A percentile compares a stretch with the other conserved stretches of the same genome.
phyloP scores from a whole-genome alignment of 1,140 invertebrate genomes.

The Telenomus remus region DNA sequence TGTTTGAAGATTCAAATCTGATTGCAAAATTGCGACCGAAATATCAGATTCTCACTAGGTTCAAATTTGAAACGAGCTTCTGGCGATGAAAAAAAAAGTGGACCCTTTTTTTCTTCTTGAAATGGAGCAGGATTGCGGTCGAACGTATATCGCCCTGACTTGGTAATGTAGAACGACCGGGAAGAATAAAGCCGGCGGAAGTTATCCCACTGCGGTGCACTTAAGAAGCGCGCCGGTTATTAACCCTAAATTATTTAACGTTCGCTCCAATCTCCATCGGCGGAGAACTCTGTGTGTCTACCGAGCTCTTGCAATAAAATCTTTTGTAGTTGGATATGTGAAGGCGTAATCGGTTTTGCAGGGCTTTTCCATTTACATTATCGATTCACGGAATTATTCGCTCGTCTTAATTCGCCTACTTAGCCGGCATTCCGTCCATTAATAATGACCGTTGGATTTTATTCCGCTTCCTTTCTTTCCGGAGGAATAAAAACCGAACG shows the following conservation, averaged over 20 bases:
- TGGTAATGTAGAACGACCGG: slow-evolving; percentile 42
- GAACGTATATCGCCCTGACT: slow-evolving; percentile 29
- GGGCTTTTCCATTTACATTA: slow-evolving; percentile 29
- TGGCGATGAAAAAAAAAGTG: slow-evolving; percentile 44
- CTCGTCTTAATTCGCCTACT: neutral
- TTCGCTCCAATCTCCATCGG: slow-evolving; percentile 40
- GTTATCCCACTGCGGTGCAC: slow-evolving; percentile 48
- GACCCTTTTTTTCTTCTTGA: slow-evolving; percentile 19
- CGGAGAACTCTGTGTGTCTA: slow-evolving; percentile 18
- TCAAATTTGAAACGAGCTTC: slow-evolving; percentile 41
- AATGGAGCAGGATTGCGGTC: slow-evolving; percentile 40
- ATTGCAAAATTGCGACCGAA: too few relatives aligned
- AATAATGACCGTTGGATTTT: neutral
- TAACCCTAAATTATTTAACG: slow-evolving; percentile 58
- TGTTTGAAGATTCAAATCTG: slow-evolving; percentile 4
- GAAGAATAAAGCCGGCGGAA: slow-evolving; percentile 46
- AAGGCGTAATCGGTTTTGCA: slow-evolving; percentile 30
- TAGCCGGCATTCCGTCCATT: neutral
- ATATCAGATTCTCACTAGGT: slow-evolving; percentile 9
- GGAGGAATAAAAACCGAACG: neutral
- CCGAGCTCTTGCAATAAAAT: slow-evolving; percentile 25
- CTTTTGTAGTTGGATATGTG: slow-evolving; percentile 31
- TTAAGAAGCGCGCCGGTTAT: slow-evolving; percentile 46
- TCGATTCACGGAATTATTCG: neutral
- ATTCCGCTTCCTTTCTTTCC: too few relatives aligned